These are phyloP conservation scores for Neopipo cinnamomea DNA, from an alignment of 2,113 vertebrate genomes.

Conservation along the genomic window DNA sequence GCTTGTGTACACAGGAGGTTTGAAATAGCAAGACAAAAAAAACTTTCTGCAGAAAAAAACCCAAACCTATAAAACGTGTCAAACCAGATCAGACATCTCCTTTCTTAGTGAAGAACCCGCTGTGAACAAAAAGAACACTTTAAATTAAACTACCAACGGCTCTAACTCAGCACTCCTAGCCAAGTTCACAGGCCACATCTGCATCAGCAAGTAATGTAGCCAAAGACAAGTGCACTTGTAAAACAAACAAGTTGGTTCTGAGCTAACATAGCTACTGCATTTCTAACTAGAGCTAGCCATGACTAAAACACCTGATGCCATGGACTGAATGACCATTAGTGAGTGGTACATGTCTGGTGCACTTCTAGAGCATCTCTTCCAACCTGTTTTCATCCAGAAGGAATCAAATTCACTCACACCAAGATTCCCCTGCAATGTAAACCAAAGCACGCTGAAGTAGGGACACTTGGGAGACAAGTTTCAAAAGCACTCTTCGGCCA, in stretches of 20 bases:
- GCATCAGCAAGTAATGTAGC: not conserved
- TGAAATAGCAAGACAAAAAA: not conserved
- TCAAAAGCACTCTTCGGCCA: not conserved
- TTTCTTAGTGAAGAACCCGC: not conserved
- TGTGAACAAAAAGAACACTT: not conserved
- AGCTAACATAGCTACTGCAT: not conserved
- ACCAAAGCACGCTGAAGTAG: not conserved
- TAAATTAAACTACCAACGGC: not conserved
- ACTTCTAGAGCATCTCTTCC: not conserved
- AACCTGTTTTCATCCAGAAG: not conserved
- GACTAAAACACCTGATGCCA: not conserved
- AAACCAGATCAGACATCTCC: not conserved
- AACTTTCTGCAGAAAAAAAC: not conserved
- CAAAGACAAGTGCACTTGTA: not conserved
- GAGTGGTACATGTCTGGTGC: not conserved
- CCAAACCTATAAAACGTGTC: not conserved
- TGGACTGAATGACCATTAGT: not conserved
- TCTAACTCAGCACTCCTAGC: not conserved
- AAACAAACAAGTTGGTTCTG: not conserved
- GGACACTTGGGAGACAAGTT: not conserved
- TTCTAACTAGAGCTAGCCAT: not conserved
- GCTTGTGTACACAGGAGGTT: fast-evolving
- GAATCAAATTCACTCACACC: not conserved
- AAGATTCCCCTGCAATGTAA: fast-evolving
- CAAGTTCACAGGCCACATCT: not conserved